These are phyloP conservation scores for Hypanus sabinus DNA, from an alignment of 2,113 vertebrate species.

Conservation along the genomic window DNA sequence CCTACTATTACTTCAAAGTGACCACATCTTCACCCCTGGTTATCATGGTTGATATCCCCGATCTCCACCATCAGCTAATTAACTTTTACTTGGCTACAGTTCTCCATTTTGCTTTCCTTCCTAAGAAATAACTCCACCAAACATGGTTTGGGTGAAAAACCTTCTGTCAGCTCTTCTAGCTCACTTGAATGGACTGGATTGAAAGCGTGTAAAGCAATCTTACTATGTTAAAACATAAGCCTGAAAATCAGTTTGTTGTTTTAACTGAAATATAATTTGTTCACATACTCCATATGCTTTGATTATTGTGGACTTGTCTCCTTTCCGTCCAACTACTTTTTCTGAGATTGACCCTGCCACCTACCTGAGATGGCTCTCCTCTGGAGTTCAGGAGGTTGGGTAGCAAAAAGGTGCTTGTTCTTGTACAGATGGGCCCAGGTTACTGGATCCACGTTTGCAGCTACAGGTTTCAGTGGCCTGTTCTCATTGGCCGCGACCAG, in stretches of 20 bases:
- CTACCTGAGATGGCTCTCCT: slow-evolving; percentile 52
- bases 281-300: not conserved
- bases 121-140: not conserved
- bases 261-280: not conserved
- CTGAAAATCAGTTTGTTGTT: not conserved
- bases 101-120: not conserved
- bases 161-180: not conserved
- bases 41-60: not conserved
- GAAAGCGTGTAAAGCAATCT: not conserved
- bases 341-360: not conserved
- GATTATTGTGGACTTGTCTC: not conserved
- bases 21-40: not conserved
- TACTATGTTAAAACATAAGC: not conserved
- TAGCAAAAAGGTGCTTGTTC: slow-evolving; percentile 41
- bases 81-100: not conserved
- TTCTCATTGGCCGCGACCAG: slow-evolving; percentile 34
- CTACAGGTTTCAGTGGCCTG: not conserved
- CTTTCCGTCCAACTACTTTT: not conserved
- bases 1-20: too few species aligned
- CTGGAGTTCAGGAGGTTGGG: slow-evolving; percentile 48
- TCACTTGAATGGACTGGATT: not conserved
- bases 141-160: not conserved
- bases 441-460: slow-evolving; percentile 40
- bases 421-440: slow-evolving; percentile 45
- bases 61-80: not conserved